Evolutionary conservation across 2,888 invertebrate species (phyloP), one percentile per base, ranked within the genome.

Genomic region (Agrochola circellaris): DNA sequence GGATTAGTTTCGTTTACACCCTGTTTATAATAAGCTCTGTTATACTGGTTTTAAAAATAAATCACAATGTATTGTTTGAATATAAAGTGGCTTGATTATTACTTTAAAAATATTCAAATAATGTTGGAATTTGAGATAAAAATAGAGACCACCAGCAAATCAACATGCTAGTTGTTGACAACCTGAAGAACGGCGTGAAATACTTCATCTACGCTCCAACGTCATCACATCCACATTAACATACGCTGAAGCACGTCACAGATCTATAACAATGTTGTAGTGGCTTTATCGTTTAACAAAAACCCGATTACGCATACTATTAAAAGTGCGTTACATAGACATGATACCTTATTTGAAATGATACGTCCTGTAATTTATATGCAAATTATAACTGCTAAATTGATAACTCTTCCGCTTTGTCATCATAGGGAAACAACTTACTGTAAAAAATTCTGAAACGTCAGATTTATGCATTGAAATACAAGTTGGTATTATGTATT

Each of bases 401-500:
- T 56, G 51, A 54, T 45, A 68, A 34, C 11, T 26, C 67, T 85
- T 82, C 82, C 79, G 83, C 75, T 51, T 73, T 30, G 78, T 60
- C 77, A 70, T 71, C 48, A 45, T 62, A 58, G 61, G 60, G 23
- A 72, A 72, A 74, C 30, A 71, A 34, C 11, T n/a, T 34, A 48
- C 8, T 71, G 67, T 42, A 73, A 77, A 66, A 76, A 77, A 75
- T 58, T 34, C 42, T 67, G 56, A 70, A 67, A 74, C 66, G 70
- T 77, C 62, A 74, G 64, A 70, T 75, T 78, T 54, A 68, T 73
- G 66, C 26, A 73, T 79, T 69, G 61, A 73, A 68, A 72, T 68
- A 51, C 73, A 76, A 75, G 79, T 81, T 72, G 51, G 79, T 78
- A 80, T 88, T 88, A 88, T 85, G 79, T 81, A 83, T 83, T 88